Evolutionary conservation across 92 coral and sea anemone species (phyloP).

Genomic region (Epizoanthus rinbou): DNA sequence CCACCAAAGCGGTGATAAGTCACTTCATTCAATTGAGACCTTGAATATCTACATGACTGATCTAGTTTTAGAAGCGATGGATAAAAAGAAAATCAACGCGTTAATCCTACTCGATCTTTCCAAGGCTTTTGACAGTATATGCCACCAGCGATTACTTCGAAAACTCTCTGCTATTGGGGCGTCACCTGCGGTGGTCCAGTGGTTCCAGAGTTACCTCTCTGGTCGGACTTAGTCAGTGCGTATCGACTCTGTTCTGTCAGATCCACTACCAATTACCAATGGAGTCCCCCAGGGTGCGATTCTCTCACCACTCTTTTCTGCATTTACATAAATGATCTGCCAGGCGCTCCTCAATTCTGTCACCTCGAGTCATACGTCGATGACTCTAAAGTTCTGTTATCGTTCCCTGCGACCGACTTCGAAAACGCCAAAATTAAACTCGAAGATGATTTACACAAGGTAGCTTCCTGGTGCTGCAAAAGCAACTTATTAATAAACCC

Average conservation of each 20-base stretch:
- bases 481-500: slow-evolving; percentile 49
- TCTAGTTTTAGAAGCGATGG: neutral
- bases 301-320: slow-evolving; percentile 47
- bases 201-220: too few species aligned
- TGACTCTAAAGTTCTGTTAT: slow-evolving; percentile 52
- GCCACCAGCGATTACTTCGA: neutral
- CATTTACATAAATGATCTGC: slow-evolving; percentile 39
- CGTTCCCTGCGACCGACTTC: slow-evolving; percentile 42
- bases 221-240: too few species aligned
- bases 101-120: slow-evolving; percentile 14
- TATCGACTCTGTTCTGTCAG: slow-evolving; percentile 5
- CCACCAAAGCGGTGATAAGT: slow-evolving; percentile 5
- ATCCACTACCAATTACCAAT: slow-evolving; percentile 43
- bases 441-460: slow-evolving; percentile 42
- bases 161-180: neutral
- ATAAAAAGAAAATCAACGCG: slow-evolving; percentile 20
- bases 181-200: slow-evolving; percentile 7
- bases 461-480: slow-evolving; percentile 48
- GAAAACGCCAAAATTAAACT: slow-evolving; percentile 20
- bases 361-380: slow-evolving; percentile 55
- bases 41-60: slow-evolving; percentile 1
- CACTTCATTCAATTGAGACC: slow-evolving; percentile 3
- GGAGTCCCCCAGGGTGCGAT: slow-evolving; percentile 56
- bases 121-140: slow-evolving; percentile 36
- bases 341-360: slow-evolving; percentile 23